Evolutionary conservation across 1,140 invertebrate species (phyloP).

Genomic region (Macrotrachela quadricornifera): DNA sequence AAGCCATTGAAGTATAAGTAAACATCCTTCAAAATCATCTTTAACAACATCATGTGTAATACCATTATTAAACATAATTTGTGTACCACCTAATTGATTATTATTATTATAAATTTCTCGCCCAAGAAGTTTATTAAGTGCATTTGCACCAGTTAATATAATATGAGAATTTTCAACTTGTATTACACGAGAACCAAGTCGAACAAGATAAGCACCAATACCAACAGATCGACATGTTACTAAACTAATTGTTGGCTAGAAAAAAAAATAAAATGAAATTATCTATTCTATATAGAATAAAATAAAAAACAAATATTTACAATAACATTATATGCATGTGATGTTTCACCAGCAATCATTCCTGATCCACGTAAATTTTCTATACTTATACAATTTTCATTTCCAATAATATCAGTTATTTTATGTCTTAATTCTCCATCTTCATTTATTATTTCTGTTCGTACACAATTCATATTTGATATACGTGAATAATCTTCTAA

Average conservation of each 20-base stretch:
- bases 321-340: conserved; percentile 70
- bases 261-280: no score
- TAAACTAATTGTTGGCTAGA: conserved; percentile 89
- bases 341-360: conserved; percentile 92
- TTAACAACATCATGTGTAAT: conserved; percentile 70
- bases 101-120: conserved; percentile 92
- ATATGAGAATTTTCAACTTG: conserved; percentile 97
- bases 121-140: conserved; percentile 78
- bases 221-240: conserved; percentile 82
- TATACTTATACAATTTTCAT: conserved; percentile 79
- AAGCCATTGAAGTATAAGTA: conserved; percentile 49
- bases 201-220: conserved; percentile 84
- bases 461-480: conserved; percentile 31
- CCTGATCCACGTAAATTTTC: conserved; percentile 87
- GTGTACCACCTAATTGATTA: conserved; percentile 81
- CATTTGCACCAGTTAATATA: conserved; percentile 83
- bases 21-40: conserved; percentile 77
- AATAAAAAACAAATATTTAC: no score
- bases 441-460: conserved; percentile 71
- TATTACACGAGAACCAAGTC: conserved; percentile 75
- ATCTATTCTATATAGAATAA: no score
- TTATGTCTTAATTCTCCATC: conserved; percentile 75
- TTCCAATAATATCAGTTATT: conserved; percentile 82
- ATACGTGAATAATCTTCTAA: conserved; percentile 76
- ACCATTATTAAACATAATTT: conserved; percentile 94